Base-by-base conservation (phyloP, 2,797 vertebrate genomes). In the Varecia variegata region DNA sequence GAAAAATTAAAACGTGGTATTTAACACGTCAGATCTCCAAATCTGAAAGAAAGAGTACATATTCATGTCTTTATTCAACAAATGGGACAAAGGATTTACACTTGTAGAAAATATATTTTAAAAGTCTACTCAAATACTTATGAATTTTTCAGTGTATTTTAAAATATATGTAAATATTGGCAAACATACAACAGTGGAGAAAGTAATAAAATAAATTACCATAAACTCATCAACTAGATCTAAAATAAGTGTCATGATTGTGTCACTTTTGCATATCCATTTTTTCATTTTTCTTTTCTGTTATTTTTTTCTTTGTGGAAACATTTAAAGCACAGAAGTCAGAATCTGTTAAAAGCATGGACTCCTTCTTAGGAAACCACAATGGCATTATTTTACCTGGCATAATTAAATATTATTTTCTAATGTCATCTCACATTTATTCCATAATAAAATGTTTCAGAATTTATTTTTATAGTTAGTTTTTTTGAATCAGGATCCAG, bases 1-100 rank as follows among this genome's bases (percentile, higher is more conserved):
- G 79, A 67, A 45, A 97, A 97, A 45, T 11, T 67, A 52, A 89
- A 90, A 18, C 11, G 14, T 60, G 30, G 11, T 71, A 62, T 91
- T 73, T 86, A 94, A 35, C 23, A 43, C 7, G 58, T 52, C 32
- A 50, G 2, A 3, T 38, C 77, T 65, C 32, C 13, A 79, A 86
- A 83, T 56, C 11, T 32, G 38, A 96, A 95, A 43, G 67, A 60
- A 81, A 84, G 21, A 47, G 6, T 25, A 18, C 5, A 80, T 50
- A 32, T 0, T 6, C 3, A 1, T 65, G 35, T 65, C 3, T 81
- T 77, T 73, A 40, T 45, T 68, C 38, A 77, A 94, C 8, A 88
- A 56, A 54, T 73, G 67, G 12, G 12, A 45, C 21, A 94, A 35
- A n/a, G 12, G 30, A 10, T 54, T 88, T 35, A 94, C 0, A n/a